Evolutionary conservation across 2,113 vertebrate genomes (phyloP).

Genomic region (Acinonyx jubatus): DNA sequence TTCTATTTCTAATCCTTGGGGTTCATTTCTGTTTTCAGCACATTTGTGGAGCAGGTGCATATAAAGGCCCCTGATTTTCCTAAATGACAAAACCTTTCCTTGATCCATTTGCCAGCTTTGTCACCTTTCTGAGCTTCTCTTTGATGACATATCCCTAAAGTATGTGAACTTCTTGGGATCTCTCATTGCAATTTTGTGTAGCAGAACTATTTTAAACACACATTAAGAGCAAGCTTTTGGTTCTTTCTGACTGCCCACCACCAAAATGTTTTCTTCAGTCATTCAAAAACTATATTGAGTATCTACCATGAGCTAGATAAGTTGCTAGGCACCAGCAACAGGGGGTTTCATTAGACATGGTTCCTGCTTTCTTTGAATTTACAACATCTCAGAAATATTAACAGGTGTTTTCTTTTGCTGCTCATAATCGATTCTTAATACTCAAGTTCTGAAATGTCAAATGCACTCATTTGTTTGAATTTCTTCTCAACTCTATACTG

Average conservation of each 20-base stretch:
- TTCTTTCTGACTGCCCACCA: background rate
- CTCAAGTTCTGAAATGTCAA: conserved; percentile 31
- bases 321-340: background rate
- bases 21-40: background rate
- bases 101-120: background rate
- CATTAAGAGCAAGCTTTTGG: background rate
- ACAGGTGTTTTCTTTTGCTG: background rate
- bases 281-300: background rate
- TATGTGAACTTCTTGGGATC: background rate
- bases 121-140: background rate
- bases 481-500: background rate
- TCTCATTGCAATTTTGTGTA: background rate
- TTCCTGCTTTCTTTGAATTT: background rate
- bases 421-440: background rate
- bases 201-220: background rate
- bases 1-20: background rate
- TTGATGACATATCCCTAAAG: background rate
- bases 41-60: background rate
- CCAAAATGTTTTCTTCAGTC: background rate
- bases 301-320: background rate
- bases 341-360: background rate
- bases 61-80: background rate
- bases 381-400: background rate
- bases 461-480: conserved; percentile 15
- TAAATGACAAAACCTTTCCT: background rate